Percentiles rank a stretch among this genome's conserved stretches.
Evolutionary conservation across 2,888 invertebrate species (phyloP).

Genomic region (Parnassius mnemosyne): DNA sequence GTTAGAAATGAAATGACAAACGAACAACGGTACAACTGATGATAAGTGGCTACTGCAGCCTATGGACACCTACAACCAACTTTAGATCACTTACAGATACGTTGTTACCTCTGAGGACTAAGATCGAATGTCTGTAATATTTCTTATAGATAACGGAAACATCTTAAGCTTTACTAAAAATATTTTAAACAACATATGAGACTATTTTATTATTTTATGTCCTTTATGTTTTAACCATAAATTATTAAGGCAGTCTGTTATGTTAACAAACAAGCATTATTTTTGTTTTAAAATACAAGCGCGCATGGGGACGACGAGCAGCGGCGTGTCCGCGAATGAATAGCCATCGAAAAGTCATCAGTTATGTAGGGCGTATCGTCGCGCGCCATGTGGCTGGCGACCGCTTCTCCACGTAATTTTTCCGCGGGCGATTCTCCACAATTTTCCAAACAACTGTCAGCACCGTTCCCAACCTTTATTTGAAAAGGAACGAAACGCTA

Average conservation of each 20-base stretch:
- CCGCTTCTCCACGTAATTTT: constrained; percentile 66
- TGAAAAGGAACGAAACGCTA: constrained; percentile 48
- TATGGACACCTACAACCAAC: no score
- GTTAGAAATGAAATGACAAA: no score
- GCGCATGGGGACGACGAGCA: constrained; percentile 28
- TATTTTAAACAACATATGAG: no score
- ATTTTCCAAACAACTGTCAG: constrained; percentile 65
- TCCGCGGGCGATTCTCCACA: constrained; percentile 67
- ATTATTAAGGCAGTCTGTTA: constrained; percentile 1
- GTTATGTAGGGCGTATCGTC: constrained; percentile 74
- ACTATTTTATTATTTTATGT: no score
- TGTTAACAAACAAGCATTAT: constrained; percentile 17
- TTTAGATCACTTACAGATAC: no score
- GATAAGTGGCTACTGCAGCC: no score
- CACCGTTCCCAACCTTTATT: constrained; percentile 54
- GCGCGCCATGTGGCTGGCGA: constrained; percentile 70
- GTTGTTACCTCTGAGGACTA: no score
- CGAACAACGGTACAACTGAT: no score
- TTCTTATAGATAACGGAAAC: no score
- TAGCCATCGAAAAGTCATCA: constrained; percentile 79
- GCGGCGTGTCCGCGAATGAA: constrained; percentile 65
- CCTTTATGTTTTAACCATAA: background rate
- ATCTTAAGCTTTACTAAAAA: no score
- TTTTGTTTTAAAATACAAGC: constrained; percentile 24
- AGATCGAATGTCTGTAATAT: no score